Conservation (phyloP, 2,113 vertebrate genomes). For the Spea bombifrons region DNA sequence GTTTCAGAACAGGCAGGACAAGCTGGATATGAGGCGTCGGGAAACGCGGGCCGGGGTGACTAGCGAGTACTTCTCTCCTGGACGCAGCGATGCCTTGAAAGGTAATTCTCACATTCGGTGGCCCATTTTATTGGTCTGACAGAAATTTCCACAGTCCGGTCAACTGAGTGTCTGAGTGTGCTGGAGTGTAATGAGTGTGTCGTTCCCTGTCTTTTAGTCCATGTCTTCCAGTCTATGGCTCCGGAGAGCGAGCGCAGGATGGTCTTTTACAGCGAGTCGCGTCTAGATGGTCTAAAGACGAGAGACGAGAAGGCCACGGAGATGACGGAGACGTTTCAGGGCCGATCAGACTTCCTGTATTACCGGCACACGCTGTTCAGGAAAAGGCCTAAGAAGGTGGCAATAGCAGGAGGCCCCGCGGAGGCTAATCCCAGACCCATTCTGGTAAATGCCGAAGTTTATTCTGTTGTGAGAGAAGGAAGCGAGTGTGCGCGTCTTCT, state of each 20-base stretch:
- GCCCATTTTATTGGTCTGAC: too few relatives aligned
- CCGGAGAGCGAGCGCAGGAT: constrained; percentile 67
- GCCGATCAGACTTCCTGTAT: constrained; percentile 73
- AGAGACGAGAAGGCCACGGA: constrained; percentile 58
- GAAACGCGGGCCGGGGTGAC: constrained; percentile 60
- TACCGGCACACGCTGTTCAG: constrained; percentile 62
- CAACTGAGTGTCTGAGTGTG: background rate
- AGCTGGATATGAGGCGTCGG: constrained; percentile 68
- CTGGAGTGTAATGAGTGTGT: background rate
- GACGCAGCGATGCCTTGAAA: constrained; percentile 64
- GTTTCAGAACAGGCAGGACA: constrained; percentile 76
- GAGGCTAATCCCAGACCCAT: constrained; percentile 55
- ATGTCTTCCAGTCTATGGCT: constrained; percentile 63
- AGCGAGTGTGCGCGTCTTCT: too few relatives aligned
- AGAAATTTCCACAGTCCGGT: too few relatives aligned
- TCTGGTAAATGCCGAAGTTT: constrained; percentile 54
- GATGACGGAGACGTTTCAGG: constrained; percentile 72
- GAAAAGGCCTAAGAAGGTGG: constrained; percentile 39
- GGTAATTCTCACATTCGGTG: constrained; percentile 56
- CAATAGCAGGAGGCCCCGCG: background rate
- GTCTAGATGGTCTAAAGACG: constrained; percentile 67
- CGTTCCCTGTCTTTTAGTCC: constrained; percentile 59
- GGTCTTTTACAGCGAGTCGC: constrained; percentile 70
- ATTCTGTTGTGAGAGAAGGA: too few relatives aligned
- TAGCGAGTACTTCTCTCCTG: constrained; percentile 70